Conservation (phyloP, 2,797 vertebrate genomes). For the Chelon auratus region DNA sequence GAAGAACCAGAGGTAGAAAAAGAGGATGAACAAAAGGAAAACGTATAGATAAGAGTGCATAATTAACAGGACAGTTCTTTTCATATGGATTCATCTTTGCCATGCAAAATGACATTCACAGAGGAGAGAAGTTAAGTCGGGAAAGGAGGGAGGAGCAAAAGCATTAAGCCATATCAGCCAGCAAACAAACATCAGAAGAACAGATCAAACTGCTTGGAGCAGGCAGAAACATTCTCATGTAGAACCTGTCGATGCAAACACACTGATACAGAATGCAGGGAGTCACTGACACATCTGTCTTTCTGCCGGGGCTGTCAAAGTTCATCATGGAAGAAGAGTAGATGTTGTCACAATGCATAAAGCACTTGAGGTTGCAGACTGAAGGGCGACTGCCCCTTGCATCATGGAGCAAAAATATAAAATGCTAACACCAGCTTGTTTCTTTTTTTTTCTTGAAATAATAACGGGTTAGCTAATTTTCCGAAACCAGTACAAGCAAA, state of each 20-base stretch:
- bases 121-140: constrained; percentile 16
- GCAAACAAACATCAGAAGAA: constrained; percentile 47
- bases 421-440: neutral
- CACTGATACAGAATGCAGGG: constrained; percentile 43
- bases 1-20: constrained; percentile 34
- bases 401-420: neutral
- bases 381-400: constrained; percentile 4
- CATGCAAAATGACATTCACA: constrained; percentile 69
- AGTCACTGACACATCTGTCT: constrained; percentile 44
- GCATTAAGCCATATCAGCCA: constrained; percentile 77
- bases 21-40: constrained; percentile 36
- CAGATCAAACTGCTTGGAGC: constrained; percentile 47
- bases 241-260: constrained; percentile 47
- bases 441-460: neutral
- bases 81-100: constrained; percentile 14
- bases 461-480: constrained; percentile 21
- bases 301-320: constrained; percentile 22
- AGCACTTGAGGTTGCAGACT: constrained; percentile 15
- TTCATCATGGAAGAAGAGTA: constrained; percentile 33
- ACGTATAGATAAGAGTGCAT: constrained; percentile 33
- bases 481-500: constrained; percentile 26
- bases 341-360: constrained; percentile 21
- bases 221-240: constrained; percentile 66
- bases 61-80: neutral
- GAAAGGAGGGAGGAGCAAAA: constrained; percentile 51